Evolutionary conservation across 2,888 invertebrate species (phyloP).

Genomic region (Caenorhabditis wallacei): DNA sequence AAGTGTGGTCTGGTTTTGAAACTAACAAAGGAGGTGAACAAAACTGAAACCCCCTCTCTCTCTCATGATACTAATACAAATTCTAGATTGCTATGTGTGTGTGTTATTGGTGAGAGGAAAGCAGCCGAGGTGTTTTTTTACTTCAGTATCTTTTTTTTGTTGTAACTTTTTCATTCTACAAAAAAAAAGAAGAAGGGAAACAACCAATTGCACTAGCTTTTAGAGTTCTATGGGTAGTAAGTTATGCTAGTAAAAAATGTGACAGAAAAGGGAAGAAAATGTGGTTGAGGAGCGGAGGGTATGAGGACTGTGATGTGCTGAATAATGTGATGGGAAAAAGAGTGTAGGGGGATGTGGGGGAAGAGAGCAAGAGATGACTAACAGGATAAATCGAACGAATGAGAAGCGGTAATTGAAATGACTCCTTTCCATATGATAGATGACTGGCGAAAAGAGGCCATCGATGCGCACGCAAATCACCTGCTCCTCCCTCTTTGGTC

Average conservation of each 20-base stretch:
- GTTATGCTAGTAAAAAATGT: slow-evolving; percentile 43
- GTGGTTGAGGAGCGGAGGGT: slow-evolving; percentile 17
- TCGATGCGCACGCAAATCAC: slow-evolving; percentile 56
- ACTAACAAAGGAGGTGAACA: slow-evolving; percentile 23
- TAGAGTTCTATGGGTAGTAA: slow-evolving; percentile 27
- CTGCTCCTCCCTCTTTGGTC: slow-evolving; percentile 43
- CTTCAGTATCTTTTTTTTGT: slow-evolving; percentile 13
- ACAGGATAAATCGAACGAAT: slow-evolving; percentile 27
- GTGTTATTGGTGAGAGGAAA: not conserved
- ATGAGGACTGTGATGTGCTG: slow-evolving; percentile 53
- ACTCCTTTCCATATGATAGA: slow-evolving; percentile 54
- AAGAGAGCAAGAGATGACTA: slow-evolving; percentile 17
- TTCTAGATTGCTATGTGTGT: slow-evolving; percentile 23
- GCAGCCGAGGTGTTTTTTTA: slow-evolving; percentile 17
- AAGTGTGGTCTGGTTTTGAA: slow-evolving; percentile 5
- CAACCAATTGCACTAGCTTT: slow-evolving; percentile 14
- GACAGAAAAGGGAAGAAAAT: slow-evolving; percentile 28
- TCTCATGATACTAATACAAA: slow-evolving; percentile 29
- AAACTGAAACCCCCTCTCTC: slow-evolving; percentile 33
- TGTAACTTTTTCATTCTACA: slow-evolving; percentile 32
- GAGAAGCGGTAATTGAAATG: slow-evolving; percentile 64
- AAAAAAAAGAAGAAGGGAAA: slow-evolving; percentile 3
- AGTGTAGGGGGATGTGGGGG: slow-evolving; percentile 9
- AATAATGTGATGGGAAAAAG: slow-evolving; percentile 58
- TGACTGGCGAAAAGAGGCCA: slow-evolving; percentile 41